Percentiles rank a stretch among this genome's conserved stretches.
Evolutionary conservation across 2,113 vertebrate genomes (phyloP).

Genomic region (Mobula birostris): DNA sequence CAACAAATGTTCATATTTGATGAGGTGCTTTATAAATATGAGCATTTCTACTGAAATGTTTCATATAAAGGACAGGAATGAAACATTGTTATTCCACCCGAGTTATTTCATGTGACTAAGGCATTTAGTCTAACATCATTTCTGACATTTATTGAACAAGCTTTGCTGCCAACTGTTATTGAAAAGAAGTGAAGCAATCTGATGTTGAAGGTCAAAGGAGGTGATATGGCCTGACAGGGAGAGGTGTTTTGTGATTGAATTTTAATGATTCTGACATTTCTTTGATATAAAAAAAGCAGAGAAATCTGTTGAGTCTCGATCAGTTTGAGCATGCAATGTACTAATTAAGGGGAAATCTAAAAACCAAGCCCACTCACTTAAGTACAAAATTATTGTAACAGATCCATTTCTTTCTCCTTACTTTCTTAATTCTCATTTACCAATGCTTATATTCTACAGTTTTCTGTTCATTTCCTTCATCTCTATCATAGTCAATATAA

Average conservation of each 20-base stretch:
- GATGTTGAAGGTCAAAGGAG: slow-evolving; percentile 60
- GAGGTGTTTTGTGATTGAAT: slow-evolving; percentile 68
- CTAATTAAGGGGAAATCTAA: slow-evolving; percentile 18
- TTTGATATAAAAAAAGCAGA: slow-evolving; percentile 41
- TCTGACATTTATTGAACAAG: slow-evolving; percentile 49
- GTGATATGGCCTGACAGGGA: slow-evolving; percentile 60
- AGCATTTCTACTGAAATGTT: neutral
- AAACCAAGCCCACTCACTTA: neutral
- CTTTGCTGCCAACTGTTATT: slow-evolving; percentile 47
- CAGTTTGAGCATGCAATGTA: slow-evolving; percentile 8
- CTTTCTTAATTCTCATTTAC: neutral
- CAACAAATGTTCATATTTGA: neutral
- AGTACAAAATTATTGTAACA: neutral
- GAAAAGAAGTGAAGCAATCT: slow-evolving; percentile 60
- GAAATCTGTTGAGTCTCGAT: slow-evolving; percentile 30
- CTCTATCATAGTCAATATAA: neutral
- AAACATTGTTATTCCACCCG: slow-evolving; percentile 24
- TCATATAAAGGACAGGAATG: slow-evolving; percentile 27
- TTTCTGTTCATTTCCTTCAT: neutral
- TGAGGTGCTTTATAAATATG: neutral
- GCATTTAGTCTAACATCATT: slow-evolving; percentile 41
- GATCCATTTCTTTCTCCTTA: neutral
- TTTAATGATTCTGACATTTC: slow-evolving; percentile 63
- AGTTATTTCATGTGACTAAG: slow-evolving; percentile 42
- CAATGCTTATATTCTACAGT: neutral